Evolutionary conservation across 37 sponge, comb jelly and placozoan species (phyloP), one percentile per base, ranked within the genome.

Genomic region (Theonella swinhoei): DNA sequence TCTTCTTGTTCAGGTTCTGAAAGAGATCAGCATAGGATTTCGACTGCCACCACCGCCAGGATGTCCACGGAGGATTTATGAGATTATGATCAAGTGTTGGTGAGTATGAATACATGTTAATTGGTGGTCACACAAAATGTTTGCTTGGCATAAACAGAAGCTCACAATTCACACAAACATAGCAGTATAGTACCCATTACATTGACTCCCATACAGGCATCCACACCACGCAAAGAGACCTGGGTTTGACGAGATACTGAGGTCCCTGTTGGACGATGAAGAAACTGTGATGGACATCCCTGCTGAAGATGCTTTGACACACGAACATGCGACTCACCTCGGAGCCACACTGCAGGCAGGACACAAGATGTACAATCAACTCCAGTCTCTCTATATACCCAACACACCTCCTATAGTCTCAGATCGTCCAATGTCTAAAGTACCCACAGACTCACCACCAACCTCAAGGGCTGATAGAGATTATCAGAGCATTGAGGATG

Each of bases 11-110:
- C 54, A 47, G 54, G 54, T 47, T 14, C 54, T 47, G 14, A 47
- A 47, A 47, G 54, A 47, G 54, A 14, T 47, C 11, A 47, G 54
- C 14, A 47, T 47, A 47, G 54, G 54, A 47, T 47, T 47, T 14
- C 7, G 54, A 47, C 54, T 47, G 32, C 30, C 30, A 4, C 66
- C 66, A 7, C 66, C 66, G 19, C 66, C 66, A 7, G 29, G 71
- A 11, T 70, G 71, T 70, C 39, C 71, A 34, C 24, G 38, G 9
- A 29, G 24, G 39, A 33, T 33, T 22, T 70, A 70, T 70, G 71
- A 70, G 9, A 23, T 70, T 31, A 70, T 70, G 71, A 70, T 35
- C 35, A 30, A 36, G 8, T 70, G 71, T 38, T 70, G 71, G 71
- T 70, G 22, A 70, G 71, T n/a, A n/a, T n/a, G n/a, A n/a, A n/a